These are phyloP conservation scores for Charanyca ferruginea DNA, from an alignment of 2,888 invertebrate genomes.

Conservation along the genomic window DNA sequence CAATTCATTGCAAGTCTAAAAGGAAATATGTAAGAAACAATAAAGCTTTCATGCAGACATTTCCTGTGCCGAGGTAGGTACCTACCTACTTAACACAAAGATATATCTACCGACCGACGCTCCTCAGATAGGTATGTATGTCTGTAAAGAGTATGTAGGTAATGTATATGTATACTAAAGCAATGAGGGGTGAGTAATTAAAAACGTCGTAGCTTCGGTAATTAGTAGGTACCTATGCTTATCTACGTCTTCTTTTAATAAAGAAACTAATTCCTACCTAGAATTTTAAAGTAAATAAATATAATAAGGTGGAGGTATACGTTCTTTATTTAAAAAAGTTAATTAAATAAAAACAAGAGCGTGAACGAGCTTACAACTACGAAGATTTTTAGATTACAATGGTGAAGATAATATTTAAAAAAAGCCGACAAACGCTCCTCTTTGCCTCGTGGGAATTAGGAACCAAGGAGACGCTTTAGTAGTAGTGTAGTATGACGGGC, in stretches of 20 bases:
- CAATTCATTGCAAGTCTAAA: constrained; percentile 3
- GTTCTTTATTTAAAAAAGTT: constrained; percentile 1
- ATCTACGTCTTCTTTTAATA: neutral
- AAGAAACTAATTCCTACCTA: neutral
- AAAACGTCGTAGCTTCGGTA: neutral
- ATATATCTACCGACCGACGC: neutral
- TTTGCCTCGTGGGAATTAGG: constrained; percentile 1
- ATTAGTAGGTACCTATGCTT: too few species aligned
- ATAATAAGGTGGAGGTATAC: neutral
- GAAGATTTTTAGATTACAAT: neutral
- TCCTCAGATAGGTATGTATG: neutral
- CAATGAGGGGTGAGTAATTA: neutral
- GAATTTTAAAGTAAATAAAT: neutral
- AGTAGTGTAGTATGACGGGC: too few species aligned
- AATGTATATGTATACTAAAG: too few species aligned
- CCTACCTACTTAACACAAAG: neutral
- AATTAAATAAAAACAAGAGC: constrained; percentile 15
- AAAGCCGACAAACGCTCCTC: neutral
- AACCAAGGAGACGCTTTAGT: neutral
- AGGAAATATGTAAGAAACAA: neutral
- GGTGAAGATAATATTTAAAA: neutral
- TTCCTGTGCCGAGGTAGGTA: neutral
- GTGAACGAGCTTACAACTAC: neutral
- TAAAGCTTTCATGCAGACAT: neutral
- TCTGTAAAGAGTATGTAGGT: too few species aligned